These are phyloP conservation scores for Taurulus bubalis DNA, from an alignment of 2,113 vertebrate genomes.

Conservation along the genomic window DNA sequence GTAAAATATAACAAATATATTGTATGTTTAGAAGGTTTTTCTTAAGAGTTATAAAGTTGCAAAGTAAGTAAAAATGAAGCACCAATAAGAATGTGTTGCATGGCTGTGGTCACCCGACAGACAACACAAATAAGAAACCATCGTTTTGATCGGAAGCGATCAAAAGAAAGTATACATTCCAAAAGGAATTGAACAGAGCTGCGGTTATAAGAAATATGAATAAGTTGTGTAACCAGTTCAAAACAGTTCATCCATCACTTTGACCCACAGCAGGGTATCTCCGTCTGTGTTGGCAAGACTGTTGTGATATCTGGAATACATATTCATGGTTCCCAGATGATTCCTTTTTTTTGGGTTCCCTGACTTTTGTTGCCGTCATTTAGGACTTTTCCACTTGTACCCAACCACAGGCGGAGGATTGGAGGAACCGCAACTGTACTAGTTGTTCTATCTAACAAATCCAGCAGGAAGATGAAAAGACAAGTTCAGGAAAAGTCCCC, in stretches of 20 bases:
- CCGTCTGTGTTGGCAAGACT: background rate
- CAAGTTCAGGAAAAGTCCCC: too few relatives aligned
- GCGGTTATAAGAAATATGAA: background rate
- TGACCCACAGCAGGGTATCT: background rate
- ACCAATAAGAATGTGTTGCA: background rate
- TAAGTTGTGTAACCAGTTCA: background rate
- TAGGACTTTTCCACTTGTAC: background rate
- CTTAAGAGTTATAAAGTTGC: background rate
- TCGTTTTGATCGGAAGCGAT: background rate
- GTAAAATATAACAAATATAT: background rate
- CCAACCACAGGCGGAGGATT: background rate
- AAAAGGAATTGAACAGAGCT: background rate
- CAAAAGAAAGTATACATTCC: background rate
- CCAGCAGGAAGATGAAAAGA: too few relatives aligned
- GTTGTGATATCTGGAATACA: background rate
- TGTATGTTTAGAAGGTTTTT: background rate
- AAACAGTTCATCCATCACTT: background rate
- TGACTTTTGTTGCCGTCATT: background rate
- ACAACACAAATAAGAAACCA: background rate
- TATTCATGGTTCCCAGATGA: background rate
- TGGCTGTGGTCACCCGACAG: too few relatives aligned
- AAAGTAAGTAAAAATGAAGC: background rate
- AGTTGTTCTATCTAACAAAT: background rate
- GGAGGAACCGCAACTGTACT: too few relatives aligned
- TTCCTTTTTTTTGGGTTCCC: background rate